Evolutionary conservation across 2,888 invertebrate species (phyloP), one percentile per base, ranked within the genome.

Genomic region (Amphipyra tragopoginis): DNA sequence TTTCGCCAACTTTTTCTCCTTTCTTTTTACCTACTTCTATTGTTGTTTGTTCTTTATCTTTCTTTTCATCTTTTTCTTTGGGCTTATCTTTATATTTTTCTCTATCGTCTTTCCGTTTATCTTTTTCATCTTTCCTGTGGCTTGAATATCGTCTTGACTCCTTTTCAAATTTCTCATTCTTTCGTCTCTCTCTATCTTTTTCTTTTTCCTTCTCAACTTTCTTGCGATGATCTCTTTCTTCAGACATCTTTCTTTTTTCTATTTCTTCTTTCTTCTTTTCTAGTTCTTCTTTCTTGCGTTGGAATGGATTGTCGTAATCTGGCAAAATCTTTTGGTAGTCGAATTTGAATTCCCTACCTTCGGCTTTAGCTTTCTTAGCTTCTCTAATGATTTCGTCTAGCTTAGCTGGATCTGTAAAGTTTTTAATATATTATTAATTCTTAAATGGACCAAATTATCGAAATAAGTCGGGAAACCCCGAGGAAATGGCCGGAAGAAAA

Each of bases 231-330:
- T 72, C 76, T 7, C 59, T 53, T 36, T 86, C 85, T 48, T 84
- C 85, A 29, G 75, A 77, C 49, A 60, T 42, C 49, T 75, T 85
- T 44, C 71, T 84, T 10, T 70, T 73, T 10, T 83, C 80, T 0
- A 47, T 13, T 9, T 84, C 85, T 1, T 89, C 42, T 51, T 75
- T 85, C 45, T 71, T 84, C 11, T 70, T 73, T 11, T 83, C 80
- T 0, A 47, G 14, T 9, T 84, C 85, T 1, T 89, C 87, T 75
- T 82, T 90, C 64, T 91, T 93, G 13, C 90, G 85, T 86, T 93
- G 93, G 66, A 94, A 94, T 0, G 94, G 94, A 61, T 94, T 94
- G 51, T 92, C 93, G 54, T 94, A 94, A 45, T 89, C 89, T 0
- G 94, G 94, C 38, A 93, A 80, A 7, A 93, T 69, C 58, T 93